Evolutionary conservation across 2,113 vertebrate genomes (phyloP), one percentile per base, ranked within the genome.

Genomic region (Etheostoma cragini): DNA sequence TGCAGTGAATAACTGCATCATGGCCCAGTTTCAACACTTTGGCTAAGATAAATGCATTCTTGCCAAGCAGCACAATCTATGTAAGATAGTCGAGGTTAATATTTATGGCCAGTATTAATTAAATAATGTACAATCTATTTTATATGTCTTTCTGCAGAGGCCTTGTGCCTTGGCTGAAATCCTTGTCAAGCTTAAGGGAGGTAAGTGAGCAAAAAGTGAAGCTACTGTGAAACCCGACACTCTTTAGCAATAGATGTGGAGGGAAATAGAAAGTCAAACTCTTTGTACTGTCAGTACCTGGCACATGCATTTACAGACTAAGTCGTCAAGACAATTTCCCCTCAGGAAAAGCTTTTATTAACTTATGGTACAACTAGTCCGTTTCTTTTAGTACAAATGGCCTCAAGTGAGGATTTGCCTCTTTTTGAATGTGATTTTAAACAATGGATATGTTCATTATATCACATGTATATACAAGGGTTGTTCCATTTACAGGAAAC

Each of bases 41-140:
- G 69, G 56, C 72, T 72, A 67, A 80, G 81, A 91, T 84, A 65
- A 65, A 88, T 86, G 68, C 73, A 66, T 86, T 54, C 49, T 70
- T 65, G 57, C 45, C 74, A 66, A 52, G 72, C 72, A 71, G 80
- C 70, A 35, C 66, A 61, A 74, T 26, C 47, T 1, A 53, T 8
- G 26, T 50, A 45, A 82, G 67, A 80, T 61, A 78, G 78, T 69
- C 22, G 24, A 81, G 74, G 83, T 87, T 80, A 89, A 85, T 85
- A 74, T 74, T 78, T 65, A 56, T 78, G 76, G 76, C 69, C 49
- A 62, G 65, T 81, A 63, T 49, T 66, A 81, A 87, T 82, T 80
- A 53, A 85, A 76, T 22, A 85, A 76, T 22, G 42, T 33, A 76
- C 38, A 70, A 35, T 14, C 12, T 6, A 52, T 58, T 75, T 71